Evolutionary conservation across 2,888 invertebrate species (phyloP).

Genomic region (Masnerella sp.): DNA sequence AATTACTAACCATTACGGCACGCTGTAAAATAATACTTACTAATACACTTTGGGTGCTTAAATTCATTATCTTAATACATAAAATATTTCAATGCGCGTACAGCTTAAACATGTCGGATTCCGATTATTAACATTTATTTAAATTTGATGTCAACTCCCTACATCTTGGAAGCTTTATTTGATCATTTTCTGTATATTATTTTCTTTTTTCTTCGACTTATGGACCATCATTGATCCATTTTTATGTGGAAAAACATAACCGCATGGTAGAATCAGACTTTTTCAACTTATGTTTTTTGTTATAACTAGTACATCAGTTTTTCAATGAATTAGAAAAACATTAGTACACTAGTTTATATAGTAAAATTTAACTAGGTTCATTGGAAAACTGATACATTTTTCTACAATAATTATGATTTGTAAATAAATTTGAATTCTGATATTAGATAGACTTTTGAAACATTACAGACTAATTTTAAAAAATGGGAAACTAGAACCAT

Average conservation of each 20-base stretch:
- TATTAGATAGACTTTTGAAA: conserved; percentile 12
- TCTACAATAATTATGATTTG: conserved; percentile 4
- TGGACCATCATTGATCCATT: conserved; percentile 37
- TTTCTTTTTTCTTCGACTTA: conserved; percentile 45
- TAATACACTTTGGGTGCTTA: conserved; percentile 59
- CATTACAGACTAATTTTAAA: conserved; percentile 11
- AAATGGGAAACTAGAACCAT: conserved; percentile 58
- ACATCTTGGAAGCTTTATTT: conserved; percentile 52
- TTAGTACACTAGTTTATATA: too few relatives aligned
- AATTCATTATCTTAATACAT: conserved; percentile 49
- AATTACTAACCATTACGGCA: conserved; percentile 53
- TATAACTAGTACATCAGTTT: conserved; percentile 23
- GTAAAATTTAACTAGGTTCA: neutral
- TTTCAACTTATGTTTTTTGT: conserved; percentile 11
- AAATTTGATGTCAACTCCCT: conserved; percentile 36
- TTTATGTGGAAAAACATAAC: conserved; percentile 38
- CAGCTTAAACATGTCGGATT: conserved; percentile 60
- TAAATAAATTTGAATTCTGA: conserved; percentile 17
- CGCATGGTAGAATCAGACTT: conserved; percentile 51
- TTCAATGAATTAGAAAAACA: neutral
- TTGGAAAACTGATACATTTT: conserved; percentile 31
- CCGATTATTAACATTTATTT: conserved; percentile 52
- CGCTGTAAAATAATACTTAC: conserved; percentile 55
- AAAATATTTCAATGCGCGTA: conserved; percentile 64
- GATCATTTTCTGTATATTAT: conserved; percentile 51